Percentiles rank a stretch among this genome's conserved stretches.
Conservation (phyloP, 1,140 invertebrate genomes). For the Lepeophtheirus salmonis region DNA sequence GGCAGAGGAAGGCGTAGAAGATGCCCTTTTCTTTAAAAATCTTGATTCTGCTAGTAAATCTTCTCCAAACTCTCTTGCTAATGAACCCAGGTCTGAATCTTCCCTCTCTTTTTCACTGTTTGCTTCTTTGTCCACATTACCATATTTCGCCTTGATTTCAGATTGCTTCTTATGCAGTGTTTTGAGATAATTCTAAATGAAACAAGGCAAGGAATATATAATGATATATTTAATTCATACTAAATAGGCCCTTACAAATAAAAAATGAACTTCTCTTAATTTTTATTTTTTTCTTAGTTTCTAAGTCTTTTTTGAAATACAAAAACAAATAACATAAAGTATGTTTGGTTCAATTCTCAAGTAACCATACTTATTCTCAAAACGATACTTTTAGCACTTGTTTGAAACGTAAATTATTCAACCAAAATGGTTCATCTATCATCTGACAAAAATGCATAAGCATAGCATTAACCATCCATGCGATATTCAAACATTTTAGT, state of each 20-base stretch:
- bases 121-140: background rate
- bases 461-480: no score
- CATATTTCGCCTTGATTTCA: background rate
- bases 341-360: no score
- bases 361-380: no score
- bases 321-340: no score
- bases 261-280: background rate
- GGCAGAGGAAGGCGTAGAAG: background rate
- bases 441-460: no score
- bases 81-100: background rate
- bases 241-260: no score
- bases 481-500: no score
- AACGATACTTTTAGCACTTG: no score
- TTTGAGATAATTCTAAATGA: background rate
- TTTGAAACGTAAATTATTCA: no score
- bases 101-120: background rate
- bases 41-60: background rate
- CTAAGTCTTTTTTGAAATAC: no score
- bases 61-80: background rate
- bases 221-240: background rate
- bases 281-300: constrained; percentile 7
- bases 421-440: no score
- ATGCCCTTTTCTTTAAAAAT: background rate
- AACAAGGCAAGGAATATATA: background rate
- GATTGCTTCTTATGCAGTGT: background rate